Evolutionary conservation across 2,113 vertebrate genomes (phyloP), one percentile per base, ranked within the genome.

Genomic region (Galbula dea): DNA sequence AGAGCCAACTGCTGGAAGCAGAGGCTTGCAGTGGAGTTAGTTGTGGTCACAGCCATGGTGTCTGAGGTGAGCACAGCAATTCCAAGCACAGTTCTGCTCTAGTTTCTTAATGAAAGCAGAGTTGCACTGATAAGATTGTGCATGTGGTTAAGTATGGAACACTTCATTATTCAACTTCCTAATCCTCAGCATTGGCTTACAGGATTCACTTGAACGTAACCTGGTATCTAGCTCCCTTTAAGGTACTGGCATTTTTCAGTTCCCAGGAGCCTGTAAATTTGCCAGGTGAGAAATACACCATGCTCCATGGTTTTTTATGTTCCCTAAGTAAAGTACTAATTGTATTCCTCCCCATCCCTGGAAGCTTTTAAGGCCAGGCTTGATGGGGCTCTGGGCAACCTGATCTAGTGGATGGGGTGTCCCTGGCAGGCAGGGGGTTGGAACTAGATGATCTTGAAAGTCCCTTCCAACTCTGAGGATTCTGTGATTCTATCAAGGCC

Each of bases 51-150:
- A 20, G 54, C 67, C n/a, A 0, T 0, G 4, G 11, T 27, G 46
- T 6, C 51, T 1, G 2, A 15, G 57, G 1, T 19, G 57, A 26
- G 20, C 4, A 1, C 39, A 4, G 57, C 7, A 16, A 17, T 30
- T 46, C 45, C 72, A n/a, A 7, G 52, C 23, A 34, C 45, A 39
- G 26, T 12, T 45, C 48, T 76, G 63, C 37, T 73, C 41, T 34
- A 4, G 29, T 17, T 36, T 29, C 65, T 74, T 14, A 43, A 8
- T 9, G 7, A 55, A 14, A 71, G 39, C 51, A 58, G 37, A 10
- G 19, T 46, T 3, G 1, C 34, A 6, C 48, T 2, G 0, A 27
- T 67, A 55, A 30, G 12, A 0, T 51, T 27, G 22, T 6, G 27
- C 54, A 46, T 30, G 15, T 34, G 55, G 7, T 27, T 29, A 32